Evolutionary conservation across 2,113 vertebrate species (phyloP).

Genomic region (Gila orcuttii): DNA sequence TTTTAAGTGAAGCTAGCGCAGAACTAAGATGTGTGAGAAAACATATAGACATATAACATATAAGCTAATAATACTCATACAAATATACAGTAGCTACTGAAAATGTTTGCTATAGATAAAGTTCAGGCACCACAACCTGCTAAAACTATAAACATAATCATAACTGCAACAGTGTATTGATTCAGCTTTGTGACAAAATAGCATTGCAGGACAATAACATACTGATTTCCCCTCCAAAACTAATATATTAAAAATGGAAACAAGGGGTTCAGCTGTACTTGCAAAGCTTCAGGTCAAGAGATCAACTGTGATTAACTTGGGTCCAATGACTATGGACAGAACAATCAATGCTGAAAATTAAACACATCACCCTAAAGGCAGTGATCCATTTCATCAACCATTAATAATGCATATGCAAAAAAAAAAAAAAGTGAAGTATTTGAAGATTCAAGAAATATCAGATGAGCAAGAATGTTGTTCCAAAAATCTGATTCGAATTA

Average conservation of each 20-base stretch:
- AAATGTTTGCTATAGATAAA: background rate
- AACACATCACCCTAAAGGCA: background rate
- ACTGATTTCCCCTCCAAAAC: background rate
- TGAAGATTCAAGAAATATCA: background rate
- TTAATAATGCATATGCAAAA: constrained; percentile 6
- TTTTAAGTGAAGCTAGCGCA: background rate
- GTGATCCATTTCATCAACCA: background rate
- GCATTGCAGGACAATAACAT: background rate
- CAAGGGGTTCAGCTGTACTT: background rate
- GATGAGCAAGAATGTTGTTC: background rate
- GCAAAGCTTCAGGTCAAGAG: constrained; percentile 4
- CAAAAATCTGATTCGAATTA: background rate
- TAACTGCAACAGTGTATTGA: background rate
- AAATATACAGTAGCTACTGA: background rate
- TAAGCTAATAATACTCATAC: too few relatives aligned
- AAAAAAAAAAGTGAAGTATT: background rate
- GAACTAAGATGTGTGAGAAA: background rate
- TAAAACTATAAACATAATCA: background rate
- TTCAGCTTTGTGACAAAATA: background rate
- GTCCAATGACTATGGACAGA: background rate
- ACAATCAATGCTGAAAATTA: constrained; percentile 1
- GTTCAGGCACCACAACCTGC: background rate
- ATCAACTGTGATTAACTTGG: background rate
- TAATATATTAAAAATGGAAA: background rate
- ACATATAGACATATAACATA: background rate